A percentile compares a stretch with the other conserved stretches of the same genome.
Evolutionary conservation across 2,113 vertebrate species (phyloP).

Genomic region (Cyphomyrus discorhynchus): DNA sequence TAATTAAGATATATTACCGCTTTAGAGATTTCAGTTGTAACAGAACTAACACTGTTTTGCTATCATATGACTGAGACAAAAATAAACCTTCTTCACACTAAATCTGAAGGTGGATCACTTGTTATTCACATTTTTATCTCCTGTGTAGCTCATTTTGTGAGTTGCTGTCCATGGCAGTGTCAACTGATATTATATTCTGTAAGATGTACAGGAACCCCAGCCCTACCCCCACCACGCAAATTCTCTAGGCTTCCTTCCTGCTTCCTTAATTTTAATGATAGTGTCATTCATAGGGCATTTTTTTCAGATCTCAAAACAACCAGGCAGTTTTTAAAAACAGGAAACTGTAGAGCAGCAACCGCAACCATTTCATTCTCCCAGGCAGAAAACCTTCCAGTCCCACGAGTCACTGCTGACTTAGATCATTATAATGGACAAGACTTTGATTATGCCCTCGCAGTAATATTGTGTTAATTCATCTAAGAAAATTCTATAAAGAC

Average conservation of each 20-base stretch:
- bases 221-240: neutral
- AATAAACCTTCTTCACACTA: neutral
- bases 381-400: neutral
- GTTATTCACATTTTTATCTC: conserved; percentile 9
- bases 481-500: neutral
- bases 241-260: neutral
- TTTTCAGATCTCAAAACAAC: neutral
- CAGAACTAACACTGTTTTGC: neutral
- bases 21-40: neutral
- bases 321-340: neutral
- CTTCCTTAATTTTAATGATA: neutral
- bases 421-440: neutral
- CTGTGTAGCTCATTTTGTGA: neutral
- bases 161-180: neutral
- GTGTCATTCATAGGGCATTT: neutral
- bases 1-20: neutral
- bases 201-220: neutral
- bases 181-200: neutral
- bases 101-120: neutral
- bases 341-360: neutral
- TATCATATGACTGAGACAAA: neutral
- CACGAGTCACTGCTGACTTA: neutral
- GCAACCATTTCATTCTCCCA: neutral
- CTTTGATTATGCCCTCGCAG: neutral
- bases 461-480: neutral